A percentile compares a stretch with the other conserved stretches of the same genome.
phyloP scores from a whole-genome alignment of 2,113 vertebrate genomes.

The Rhipidura dahli region DNA sequence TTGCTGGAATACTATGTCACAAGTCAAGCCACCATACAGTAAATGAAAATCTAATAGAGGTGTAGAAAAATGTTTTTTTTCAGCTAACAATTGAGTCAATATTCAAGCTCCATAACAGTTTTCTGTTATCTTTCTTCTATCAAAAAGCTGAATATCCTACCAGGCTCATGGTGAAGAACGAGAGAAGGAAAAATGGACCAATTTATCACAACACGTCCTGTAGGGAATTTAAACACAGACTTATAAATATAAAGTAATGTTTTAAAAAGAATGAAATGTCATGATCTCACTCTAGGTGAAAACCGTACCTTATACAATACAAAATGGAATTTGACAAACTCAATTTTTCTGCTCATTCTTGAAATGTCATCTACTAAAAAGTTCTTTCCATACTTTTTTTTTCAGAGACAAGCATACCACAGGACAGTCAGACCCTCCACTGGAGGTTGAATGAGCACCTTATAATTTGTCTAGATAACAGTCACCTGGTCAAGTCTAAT shows the following conservation, averaged over 20 bases:
- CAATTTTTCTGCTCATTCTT: neutral
- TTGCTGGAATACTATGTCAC: neutral
- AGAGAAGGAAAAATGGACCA: neutral
- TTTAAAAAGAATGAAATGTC: neutral
- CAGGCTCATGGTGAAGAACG: neutral
- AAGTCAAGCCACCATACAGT: neutral
- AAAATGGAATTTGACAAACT: neutral
- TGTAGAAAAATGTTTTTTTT: neutral
- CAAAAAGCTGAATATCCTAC: neutral
- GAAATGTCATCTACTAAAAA: neutral
- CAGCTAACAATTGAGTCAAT: neutral
- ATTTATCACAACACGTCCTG: neutral
- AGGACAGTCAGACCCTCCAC: neutral
- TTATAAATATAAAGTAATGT: neutral
- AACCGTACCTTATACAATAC: neutral
- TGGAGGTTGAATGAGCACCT: neutral
- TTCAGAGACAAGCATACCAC: neutral
- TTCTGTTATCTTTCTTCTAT: neutral
- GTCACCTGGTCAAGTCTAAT: neutral
- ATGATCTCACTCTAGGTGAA: neutral
- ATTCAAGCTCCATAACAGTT: neutral
- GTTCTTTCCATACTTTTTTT: neutral
- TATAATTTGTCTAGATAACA: neutral
- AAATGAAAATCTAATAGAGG: neutral
- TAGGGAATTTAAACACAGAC: neutral